A percentile compares a stretch with the other conserved stretches of the same genome.
Evolutionary conservation across 2,888 invertebrate species (phyloP).

Genomic region (Eulithis prunata): DNA sequence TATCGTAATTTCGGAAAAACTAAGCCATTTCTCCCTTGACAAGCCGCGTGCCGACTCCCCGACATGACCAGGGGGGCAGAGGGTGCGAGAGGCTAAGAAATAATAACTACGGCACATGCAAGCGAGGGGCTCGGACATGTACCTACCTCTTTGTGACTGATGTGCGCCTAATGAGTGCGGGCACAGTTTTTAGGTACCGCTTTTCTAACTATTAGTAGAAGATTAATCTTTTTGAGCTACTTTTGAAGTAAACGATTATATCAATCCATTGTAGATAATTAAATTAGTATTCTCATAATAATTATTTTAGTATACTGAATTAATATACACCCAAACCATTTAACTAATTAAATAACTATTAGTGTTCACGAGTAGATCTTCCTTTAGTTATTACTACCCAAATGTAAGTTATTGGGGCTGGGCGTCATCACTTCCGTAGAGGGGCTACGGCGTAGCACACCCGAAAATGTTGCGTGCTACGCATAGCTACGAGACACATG

Average conservation of each 20-base stretch:
- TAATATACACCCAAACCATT: too few species aligned
- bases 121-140: constrained; percentile 61
- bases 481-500: constrained; percentile 25
- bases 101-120: constrained; percentile 79
- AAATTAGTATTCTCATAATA: too few species aligned
- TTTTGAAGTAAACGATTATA: too few species aligned
- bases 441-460: constrained; percentile 42
- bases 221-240: too few species aligned
- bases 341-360: background rate
- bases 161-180: constrained; percentile 54
- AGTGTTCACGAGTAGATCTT: background rate
- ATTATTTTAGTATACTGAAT: too few species aligned
- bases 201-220: background rate
- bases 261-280: too few species aligned
- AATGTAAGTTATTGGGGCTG: constrained; percentile 17
- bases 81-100: constrained; percentile 67
- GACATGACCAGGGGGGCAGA: constrained; percentile 67
- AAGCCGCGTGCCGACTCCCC: constrained; percentile 20
- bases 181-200: constrained; percentile 35
- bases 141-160: constrained; percentile 52
- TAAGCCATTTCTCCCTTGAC: constrained; percentile 26
- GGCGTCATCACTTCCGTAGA: constrained; percentile 25
- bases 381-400: constrained; percentile 19
- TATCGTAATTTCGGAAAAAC: constrained; percentile 16
- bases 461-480: constrained; percentile 41